Conservation (phyloP, 1,140 invertebrate species). For the Leptopilina boulardi region DNA sequence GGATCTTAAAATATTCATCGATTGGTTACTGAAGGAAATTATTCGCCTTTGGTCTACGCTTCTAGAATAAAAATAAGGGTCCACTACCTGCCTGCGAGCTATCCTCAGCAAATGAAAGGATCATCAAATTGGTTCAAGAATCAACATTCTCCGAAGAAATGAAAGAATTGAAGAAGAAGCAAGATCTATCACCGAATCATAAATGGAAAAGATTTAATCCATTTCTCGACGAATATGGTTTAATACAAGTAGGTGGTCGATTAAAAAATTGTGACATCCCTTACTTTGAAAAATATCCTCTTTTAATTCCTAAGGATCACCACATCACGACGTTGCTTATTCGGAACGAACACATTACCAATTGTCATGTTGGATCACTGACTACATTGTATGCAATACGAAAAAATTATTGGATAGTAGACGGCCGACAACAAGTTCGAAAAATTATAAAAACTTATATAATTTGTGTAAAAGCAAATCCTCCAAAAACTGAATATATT, state of each 20-base stretch:
- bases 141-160: not conserved
- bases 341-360: slow-evolving; percentile 21
- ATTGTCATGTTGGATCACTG: slow-evolving; percentile 32
- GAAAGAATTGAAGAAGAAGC: not conserved
- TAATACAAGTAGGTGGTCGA: slow-evolving; percentile 44
- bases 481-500: slow-evolving; percentile 30
- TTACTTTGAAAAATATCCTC: slow-evolving; percentile 40
- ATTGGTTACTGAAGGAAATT: not conserved
- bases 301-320: slow-evolving; percentile 36
- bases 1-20: slow-evolving; percentile 8
- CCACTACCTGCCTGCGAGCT: slow-evolving; percentile 5
- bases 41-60: not conserved
- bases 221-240: slow-evolving; percentile 37
- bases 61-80: slow-evolving; percentile 9
- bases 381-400: slow-evolving; percentile 29
- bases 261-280: slow-evolving; percentile 38
- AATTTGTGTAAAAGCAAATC: slow-evolving; percentile 27
- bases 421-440: slow-evolving; percentile 24
- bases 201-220: slow-evolving; percentile 34
- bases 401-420: slow-evolving; percentile 36
- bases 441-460: slow-evolving; percentile 33
- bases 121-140: slow-evolving; percentile 1
- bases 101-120: not conserved
- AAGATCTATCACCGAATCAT: not conserved
- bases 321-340: slow-evolving; percentile 35